Evolutionary conservation across 1,140 invertebrate species (phyloP), one percentile per base, ranked within the genome.

Genomic region (Grapholita molesta): DNA sequence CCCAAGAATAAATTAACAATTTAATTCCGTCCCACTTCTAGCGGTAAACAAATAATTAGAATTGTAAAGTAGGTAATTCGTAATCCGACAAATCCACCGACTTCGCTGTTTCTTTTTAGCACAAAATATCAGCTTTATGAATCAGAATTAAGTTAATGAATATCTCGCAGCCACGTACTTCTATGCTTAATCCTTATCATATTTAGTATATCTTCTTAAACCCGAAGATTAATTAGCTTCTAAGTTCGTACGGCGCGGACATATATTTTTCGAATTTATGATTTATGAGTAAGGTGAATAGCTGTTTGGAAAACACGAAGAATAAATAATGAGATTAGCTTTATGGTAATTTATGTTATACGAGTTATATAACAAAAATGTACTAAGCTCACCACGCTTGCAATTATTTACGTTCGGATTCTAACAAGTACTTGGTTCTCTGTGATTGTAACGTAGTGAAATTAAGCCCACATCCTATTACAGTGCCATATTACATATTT

Each of bases 21-120:
- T 84, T 83, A 80, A 85, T 83, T 77, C 75, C 74, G 70, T 69
- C 74, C 72, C 72, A 77, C 78, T 82, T 70, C 24, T 33, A 68
- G 68, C 77, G 77, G 77, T 80, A 81, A 80, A 83, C 83, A 88
- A 85, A 81, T 80, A 78, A 84, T 89, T 86, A 82, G 83, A 83
- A 84, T 86, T 85, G 82, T 85, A 86, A 84, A 88, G 85, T 77
- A 79, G 78, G 66, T 77, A 77, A 84, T 82, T 86, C 71, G 82
- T 82, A 81, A 86, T 82, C 82, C 79, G 73, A 70, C 77, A 77
- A 77, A 77, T 72, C 73, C 69, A 57, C 55, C 57, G 70, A 64
- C 70, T 69, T 30, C 55, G 30, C 65, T 71, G 67, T 70, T 70
- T 74, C 71, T 76, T 71, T 61, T 70, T 24, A 69, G 69, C 65